A percentile compares a stretch with the other conserved stretches of the same genome.
Conservation (phyloP, 2,888 invertebrate species). For the Plebejus melissa region DNA sequence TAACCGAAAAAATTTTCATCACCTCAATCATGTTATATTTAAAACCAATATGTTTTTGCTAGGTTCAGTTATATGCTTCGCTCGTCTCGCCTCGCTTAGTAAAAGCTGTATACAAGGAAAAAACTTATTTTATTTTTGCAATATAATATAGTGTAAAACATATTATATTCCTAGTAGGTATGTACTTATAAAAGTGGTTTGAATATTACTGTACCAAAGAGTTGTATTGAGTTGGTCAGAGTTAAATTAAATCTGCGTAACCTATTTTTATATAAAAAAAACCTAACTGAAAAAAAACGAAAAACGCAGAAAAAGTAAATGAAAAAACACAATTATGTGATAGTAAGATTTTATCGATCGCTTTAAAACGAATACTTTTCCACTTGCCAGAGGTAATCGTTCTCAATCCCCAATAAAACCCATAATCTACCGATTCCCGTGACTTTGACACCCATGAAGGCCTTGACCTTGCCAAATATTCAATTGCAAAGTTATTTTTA, state of each 20-base stretch:
- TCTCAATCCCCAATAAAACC: not conserved
- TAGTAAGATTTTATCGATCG: not conserved
- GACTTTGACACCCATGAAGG: not conserved
- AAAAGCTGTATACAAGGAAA: no score
- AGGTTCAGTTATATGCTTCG: not conserved
- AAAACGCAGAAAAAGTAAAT: not conserved
- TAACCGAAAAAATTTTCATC: not conserved
- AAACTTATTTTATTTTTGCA: no score
- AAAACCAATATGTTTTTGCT: not conserved
- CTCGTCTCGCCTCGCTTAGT: no score
- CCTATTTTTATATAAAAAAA: no score
- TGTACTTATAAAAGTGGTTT: no score
- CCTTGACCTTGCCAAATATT: not conserved
- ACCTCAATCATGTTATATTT: not conserved
- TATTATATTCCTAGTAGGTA: no score
- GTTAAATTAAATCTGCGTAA: no score
- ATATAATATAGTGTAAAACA: no score
- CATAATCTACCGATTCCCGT: not conserved
- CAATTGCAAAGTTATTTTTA: not conserved
- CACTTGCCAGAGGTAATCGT: conserved; percentile 8
- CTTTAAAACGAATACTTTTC: not conserved
- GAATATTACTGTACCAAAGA: no score
- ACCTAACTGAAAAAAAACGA: not conserved
- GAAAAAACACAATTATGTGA: not conserved
- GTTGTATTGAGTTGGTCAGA: no score